These are phyloP conservation scores for Acanthurus tractus DNA, from an alignment of 2,797 vertebrate species.

Conservation along the genomic window DNA sequence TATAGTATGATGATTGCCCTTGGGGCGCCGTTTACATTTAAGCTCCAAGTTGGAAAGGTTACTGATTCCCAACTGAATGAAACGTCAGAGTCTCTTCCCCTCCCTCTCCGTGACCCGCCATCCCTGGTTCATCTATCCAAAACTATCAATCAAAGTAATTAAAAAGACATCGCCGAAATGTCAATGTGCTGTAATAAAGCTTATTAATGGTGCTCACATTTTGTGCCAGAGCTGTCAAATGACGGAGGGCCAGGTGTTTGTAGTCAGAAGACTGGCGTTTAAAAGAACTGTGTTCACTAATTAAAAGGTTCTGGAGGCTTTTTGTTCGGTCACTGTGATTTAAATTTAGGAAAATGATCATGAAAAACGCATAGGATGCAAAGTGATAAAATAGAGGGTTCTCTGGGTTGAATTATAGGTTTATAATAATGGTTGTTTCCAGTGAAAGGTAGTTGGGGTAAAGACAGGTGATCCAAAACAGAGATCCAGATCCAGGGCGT, in stretches of 20 bases:
- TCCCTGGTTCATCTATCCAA: slow-evolving; percentile 55
- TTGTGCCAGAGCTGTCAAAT: slow-evolving; percentile 40
- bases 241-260: slow-evolving; percentile 65
- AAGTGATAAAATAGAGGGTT: not conserved
- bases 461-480: not conserved
- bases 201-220: slow-evolving; percentile 62
- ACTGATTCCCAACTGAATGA: slow-evolving; percentile 58
- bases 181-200: slow-evolving; percentile 73
- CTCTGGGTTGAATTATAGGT: slow-evolving; percentile 18
- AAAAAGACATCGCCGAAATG: slow-evolving; percentile 81
- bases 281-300: slow-evolving; percentile 50
- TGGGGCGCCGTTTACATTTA: slow-evolving; percentile 71
- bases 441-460: not conserved
- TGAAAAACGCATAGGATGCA: slow-evolving; percentile 9
- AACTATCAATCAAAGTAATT: slow-evolving; percentile 80
- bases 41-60: slow-evolving; percentile 66
- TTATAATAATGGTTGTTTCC: not conserved
- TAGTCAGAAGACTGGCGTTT: slow-evolving; percentile 30
- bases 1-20: slow-evolving; percentile 45
- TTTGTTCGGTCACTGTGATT: slow-evolving; percentile 21
- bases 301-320: slow-evolving; percentile 48
- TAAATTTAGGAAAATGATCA: slow-evolving; percentile 36
- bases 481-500: slow-evolving; percentile 25
- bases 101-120: slow-evolving; percentile 26
- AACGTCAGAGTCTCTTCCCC: slow-evolving; percentile 10